A percentile compares a stretch with the other conserved stretches of the same genome.
These are phyloP conservation scores for Drosophila suzukii DNA, from an alignment of 1,140 invertebrate genomes.

Conservation along the genomic window DNA sequence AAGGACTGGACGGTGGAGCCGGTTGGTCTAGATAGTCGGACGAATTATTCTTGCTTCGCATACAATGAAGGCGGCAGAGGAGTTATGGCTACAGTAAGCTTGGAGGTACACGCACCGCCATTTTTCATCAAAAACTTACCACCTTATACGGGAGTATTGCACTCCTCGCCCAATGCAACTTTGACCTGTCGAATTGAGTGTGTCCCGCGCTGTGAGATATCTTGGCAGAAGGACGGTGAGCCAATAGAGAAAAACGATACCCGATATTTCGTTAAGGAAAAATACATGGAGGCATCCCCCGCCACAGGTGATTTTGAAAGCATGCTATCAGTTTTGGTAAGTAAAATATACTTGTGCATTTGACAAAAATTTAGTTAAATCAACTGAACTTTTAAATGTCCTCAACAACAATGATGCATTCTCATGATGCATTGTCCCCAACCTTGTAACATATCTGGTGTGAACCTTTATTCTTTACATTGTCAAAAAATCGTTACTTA, in stretches of 20 bases:
- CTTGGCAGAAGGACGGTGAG: conserved; percentile 92
- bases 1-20: conserved; percentile 91
- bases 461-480: too few species aligned
- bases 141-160: conserved; percentile 92
- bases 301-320: conserved; percentile 94
- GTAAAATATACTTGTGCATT: conserved; percentile 35
- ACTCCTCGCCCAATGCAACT: conserved; percentile 88
- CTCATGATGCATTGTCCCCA: too few species aligned
- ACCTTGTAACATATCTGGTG: too few species aligned
- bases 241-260: conserved; percentile 87
- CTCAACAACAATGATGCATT: too few species aligned
- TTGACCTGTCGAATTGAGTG: conserved; percentile 95
- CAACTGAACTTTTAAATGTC: too few species aligned
- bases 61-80: conserved; percentile 93
- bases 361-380: not conserved
- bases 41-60: conserved; percentile 94
- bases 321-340: conserved; percentile 91
- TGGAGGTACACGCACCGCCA: conserved; percentile 94
- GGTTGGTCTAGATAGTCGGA: conserved; percentile 91
- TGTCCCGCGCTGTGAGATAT: conserved; percentile 92
- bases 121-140: conserved; percentile 93
- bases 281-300: conserved; percentile 88
- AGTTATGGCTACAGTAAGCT: conserved; percentile 88
- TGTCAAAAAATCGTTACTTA: too few species aligned
- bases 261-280: conserved; percentile 89